phyloP scores from a whole-genome alignment of 1,140 invertebrate genomes.

The Drosophila sp. region DNA sequence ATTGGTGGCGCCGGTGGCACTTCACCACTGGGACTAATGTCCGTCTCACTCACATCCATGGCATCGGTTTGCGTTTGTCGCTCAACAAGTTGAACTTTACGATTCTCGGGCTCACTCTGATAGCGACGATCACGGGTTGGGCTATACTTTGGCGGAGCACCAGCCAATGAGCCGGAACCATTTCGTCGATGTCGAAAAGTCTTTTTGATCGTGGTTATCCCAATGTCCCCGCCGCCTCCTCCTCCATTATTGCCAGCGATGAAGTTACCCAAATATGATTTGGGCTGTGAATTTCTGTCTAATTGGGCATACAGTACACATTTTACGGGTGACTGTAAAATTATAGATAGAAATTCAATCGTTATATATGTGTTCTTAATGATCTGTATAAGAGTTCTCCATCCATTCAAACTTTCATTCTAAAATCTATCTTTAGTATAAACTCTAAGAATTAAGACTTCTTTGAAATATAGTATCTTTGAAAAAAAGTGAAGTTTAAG shows the following conservation, averaged over 20 bases:
- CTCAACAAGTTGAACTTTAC: constrained; percentile 84
- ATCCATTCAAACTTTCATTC: too few species aligned
- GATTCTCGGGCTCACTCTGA: constrained; percentile 82
- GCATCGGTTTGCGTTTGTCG: constrained; percentile 88
- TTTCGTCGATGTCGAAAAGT: constrained; percentile 84
- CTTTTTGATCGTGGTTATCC: constrained; percentile 80
- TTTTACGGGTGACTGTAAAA: constrained; percentile 84
- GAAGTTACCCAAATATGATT: constrained; percentile 84
- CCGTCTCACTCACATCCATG: constrained; percentile 85
- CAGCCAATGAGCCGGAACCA: constrained; percentile 84
- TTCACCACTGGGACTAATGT: constrained; percentile 83
- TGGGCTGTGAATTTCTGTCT: constrained; percentile 85
- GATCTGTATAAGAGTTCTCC: constrained; percentile 1
- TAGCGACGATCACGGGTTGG: constrained; percentile 85
- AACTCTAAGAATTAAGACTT: too few species aligned
- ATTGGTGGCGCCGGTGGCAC: constrained; percentile 48
- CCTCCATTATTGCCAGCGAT: constrained; percentile 29
- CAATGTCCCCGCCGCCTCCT: too few species aligned
- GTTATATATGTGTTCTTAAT: too few species aligned
- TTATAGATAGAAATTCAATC: neutral
- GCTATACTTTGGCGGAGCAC: constrained; percentile 84
- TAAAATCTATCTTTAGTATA: too few species aligned
- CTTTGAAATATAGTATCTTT: too few species aligned
- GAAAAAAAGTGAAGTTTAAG: too few species aligned
- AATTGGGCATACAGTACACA: constrained; percentile 86